Conservation (phyloP, 1,140 invertebrate genomes). For the Sitobion miscanthi region DNA sequence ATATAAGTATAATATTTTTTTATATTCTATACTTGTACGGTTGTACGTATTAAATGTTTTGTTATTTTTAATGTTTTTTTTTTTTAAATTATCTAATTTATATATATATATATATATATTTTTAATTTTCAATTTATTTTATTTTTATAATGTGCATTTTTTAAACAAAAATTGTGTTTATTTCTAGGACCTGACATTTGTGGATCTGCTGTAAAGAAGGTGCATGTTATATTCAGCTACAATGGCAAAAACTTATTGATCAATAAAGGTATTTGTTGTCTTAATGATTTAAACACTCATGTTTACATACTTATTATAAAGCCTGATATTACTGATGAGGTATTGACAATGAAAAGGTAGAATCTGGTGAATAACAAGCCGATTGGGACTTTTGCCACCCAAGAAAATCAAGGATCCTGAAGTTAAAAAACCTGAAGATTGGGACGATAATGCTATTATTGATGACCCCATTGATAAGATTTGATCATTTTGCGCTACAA, state of each 20-base stretch:
- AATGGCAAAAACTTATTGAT: slow-evolving; percentile 97
- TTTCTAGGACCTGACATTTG: slow-evolving; percentile 92
- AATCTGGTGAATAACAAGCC: slow-evolving; percentile 91
- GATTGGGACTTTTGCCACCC: slow-evolving; percentile 97
- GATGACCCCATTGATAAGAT: slow-evolving; percentile 95
- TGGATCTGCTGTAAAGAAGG: slow-evolving; percentile 97
- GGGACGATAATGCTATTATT: slow-evolving; percentile 95
- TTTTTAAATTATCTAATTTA: too few species aligned
- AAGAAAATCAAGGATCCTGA: slow-evolving; percentile 97
- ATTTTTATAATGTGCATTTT: neutral
- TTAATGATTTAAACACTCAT: slow-evolving; percentile 97
- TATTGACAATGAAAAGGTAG: slow-evolving; percentile 97
- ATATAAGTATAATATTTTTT: too few species aligned
- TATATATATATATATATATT: too few species aligned
- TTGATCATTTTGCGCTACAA: slow-evolving; percentile 68
- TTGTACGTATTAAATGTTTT: too few species aligned
- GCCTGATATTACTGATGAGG: slow-evolving; percentile 95
- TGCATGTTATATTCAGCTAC: slow-evolving; percentile 99
- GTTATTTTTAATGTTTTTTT: too few species aligned
- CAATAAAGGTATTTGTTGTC: slow-evolving; percentile 93
- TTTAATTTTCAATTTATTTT: neutral
- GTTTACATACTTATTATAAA: slow-evolving; percentile 95
- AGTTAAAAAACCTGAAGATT: slow-evolving; percentile 93
- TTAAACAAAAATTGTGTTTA: neutral
- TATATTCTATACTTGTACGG: too few species aligned